These are phyloP conservation scores for Nerophis lumbriciformis DNA, from an alignment of 2,113 vertebrate species.

Conservation along the genomic window DNA sequence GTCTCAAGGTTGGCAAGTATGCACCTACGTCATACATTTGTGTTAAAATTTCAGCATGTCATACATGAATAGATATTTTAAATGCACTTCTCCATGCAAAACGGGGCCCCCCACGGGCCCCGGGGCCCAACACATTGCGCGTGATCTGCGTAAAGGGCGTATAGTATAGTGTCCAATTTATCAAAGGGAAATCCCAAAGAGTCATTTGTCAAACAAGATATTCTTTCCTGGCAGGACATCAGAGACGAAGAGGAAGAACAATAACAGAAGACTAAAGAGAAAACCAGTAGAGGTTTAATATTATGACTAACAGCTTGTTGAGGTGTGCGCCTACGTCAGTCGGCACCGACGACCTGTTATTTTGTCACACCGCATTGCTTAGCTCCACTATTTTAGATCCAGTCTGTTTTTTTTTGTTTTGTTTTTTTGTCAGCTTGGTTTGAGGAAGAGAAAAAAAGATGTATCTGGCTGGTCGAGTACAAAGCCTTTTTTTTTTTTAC, in stretches of 20 bases:
- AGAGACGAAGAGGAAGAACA: constrained; percentile 25
- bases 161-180: constrained; percentile 16
- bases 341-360: constrained; percentile 47
- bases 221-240: constrained; percentile 34
- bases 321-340: constrained; percentile 39
- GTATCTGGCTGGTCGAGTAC: constrained; percentile 3
- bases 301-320: constrained; percentile 60
- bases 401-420: not conserved
- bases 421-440: not conserved
- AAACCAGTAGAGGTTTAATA: constrained; percentile 45
- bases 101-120: too few species aligned
- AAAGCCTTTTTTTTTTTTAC: constrained; percentile 12
- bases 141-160: not conserved
- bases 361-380: constrained; percentile 33
- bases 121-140: too few species aligned
- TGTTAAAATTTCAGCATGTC: too few species aligned
- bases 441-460: not conserved
- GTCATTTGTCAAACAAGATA: constrained; percentile 47
- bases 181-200: constrained; percentile 27
- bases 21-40: too few species aligned
- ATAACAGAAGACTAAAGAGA: constrained; percentile 40
- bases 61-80: too few species aligned
- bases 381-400: constrained; percentile 21
- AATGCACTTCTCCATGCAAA: too few species aligned
- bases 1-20: too few species aligned